Percentiles rank a stretch among this genome's conserved stretches.
Evolutionary conservation across 1,140 invertebrate species (phyloP).

Genomic region (Parapsyche elsis): DNA sequence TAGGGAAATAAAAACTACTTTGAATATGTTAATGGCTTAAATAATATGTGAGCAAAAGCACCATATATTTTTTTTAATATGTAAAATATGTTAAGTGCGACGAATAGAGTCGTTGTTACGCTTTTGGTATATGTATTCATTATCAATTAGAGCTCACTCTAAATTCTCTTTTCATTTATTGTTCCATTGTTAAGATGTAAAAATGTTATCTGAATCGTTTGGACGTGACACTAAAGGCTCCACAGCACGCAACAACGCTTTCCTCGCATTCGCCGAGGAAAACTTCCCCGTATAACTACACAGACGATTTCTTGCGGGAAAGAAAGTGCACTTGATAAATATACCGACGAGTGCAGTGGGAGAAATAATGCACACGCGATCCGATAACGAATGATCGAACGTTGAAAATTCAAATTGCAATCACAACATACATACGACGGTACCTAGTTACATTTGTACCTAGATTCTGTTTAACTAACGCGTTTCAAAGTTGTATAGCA

Average conservation of each 20-base stretch:
- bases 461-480: too few species aligned
- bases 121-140: neutral
- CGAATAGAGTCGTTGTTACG: neutral
- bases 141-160: conserved; percentile 19
- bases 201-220: conserved; percentile 24
- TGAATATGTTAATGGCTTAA: too few species aligned
- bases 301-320: neutral
- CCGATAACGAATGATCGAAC: too few species aligned
- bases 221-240: neutral
- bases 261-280: neutral
- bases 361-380: neutral
- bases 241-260: neutral
- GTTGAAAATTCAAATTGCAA: too few species aligned
- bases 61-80: neutral
- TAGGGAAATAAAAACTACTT: too few species aligned
- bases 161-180: conserved; percentile 8
- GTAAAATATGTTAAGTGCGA: conserved; percentile 14
- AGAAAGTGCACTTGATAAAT: neutral
- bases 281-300: neutral
- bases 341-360: neutral
- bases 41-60: too few species aligned
- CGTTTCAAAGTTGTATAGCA: too few species aligned
- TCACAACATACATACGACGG: too few species aligned
- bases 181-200: conserved; percentile 30
- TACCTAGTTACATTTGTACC: too few species aligned